Evolutionary conservation across 2,888 invertebrate genomes (phyloP).

Genomic region (Zele albiditarsus): DNA sequence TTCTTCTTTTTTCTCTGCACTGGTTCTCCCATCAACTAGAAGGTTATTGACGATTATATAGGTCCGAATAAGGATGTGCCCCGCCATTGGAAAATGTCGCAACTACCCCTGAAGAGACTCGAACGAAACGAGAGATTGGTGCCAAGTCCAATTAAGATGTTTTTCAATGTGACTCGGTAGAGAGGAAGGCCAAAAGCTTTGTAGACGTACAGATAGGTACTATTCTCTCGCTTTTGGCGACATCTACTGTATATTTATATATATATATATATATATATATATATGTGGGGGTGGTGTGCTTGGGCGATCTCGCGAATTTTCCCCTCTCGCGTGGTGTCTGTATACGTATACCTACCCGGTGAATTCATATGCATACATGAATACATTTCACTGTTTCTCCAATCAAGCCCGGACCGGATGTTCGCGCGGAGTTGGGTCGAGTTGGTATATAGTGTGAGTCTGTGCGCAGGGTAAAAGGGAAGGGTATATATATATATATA

Average conservation of each 20-base stretch:
- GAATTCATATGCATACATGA: constrained; percentile 73
- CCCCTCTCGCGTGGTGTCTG: constrained; percentile 6
- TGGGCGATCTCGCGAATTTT: constrained; percentile 14
- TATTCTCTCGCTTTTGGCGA: neutral
- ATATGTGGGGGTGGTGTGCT: constrained; percentile 1
- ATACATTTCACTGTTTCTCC: constrained; percentile 69
- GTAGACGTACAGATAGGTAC: neutral
- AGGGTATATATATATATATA: constrained; percentile 31
- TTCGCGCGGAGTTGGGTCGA: constrained; percentile 40
- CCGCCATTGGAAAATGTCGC: constrained; percentile 10
- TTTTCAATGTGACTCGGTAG: constrained; percentile 51
- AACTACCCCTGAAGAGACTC: constrained; percentile 2
- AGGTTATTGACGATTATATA: constrained; percentile 27
- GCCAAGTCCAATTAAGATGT: constrained; percentile 68
- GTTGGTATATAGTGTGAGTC: constrained; percentile 3
- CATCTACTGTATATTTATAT: constrained; percentile 5
- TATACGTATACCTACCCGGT: constrained; percentile 38
- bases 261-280: constrained; percentile 28
- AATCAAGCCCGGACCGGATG: constrained; percentile 62
- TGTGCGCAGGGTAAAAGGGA: neutral
- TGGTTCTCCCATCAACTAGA: neutral
- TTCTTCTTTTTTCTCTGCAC: neutral
- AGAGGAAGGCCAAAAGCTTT: neutral
- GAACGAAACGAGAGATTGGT: neutral
- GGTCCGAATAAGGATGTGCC: constrained; percentile 30